Percentiles rank a stretch among this genome's conserved stretches.
Conservation (phyloP, 2,888 invertebrate genomes). For the Philhelius pedissequus region DNA sequence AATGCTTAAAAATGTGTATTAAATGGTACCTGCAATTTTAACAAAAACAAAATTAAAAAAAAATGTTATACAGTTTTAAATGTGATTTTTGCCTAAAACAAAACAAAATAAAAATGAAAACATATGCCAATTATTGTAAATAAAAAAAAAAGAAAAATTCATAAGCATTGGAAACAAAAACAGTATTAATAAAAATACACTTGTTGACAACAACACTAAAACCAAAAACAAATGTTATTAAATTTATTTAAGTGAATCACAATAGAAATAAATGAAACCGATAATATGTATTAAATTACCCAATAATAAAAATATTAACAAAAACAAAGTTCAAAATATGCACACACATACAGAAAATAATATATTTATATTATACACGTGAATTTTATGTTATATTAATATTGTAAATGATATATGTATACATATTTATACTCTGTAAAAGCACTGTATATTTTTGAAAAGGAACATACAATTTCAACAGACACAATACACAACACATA, state of each 20-base stretch:
- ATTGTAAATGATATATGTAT: not conserved
- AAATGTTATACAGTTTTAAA: slow-evolving; percentile 35
- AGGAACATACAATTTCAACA: not conserved
- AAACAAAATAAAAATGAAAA: slow-evolving; percentile 22
- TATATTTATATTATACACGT: slow-evolving; percentile 15
- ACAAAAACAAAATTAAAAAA: slow-evolving; percentile 12
- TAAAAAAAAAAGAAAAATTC: slow-evolving; percentile 10
- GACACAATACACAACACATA: not conserved
- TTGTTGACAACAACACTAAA: slow-evolving; percentile 35
- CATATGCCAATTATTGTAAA: slow-evolving; percentile 38
- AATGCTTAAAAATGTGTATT: slow-evolving; percentile 44
- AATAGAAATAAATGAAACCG: not conserved
- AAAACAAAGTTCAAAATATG: slow-evolving; percentile 1
- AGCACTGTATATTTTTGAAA: not conserved
- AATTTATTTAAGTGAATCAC: not conserved
- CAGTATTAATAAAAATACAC: not conserved
- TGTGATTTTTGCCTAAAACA: slow-evolving; percentile 48
- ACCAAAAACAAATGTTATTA: slow-evolving; percentile 14
- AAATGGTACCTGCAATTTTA: slow-evolving; percentile 58
- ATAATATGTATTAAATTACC: not conserved
- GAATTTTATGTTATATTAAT: not conserved
- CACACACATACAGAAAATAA: not conserved
- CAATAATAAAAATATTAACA: not conserved
- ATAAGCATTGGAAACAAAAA: not conserved
- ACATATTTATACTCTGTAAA: not conserved